Evolutionary conservation across 2,888 invertebrate species (phyloP).

Genomic region (Ferrisia virgata): DNA sequence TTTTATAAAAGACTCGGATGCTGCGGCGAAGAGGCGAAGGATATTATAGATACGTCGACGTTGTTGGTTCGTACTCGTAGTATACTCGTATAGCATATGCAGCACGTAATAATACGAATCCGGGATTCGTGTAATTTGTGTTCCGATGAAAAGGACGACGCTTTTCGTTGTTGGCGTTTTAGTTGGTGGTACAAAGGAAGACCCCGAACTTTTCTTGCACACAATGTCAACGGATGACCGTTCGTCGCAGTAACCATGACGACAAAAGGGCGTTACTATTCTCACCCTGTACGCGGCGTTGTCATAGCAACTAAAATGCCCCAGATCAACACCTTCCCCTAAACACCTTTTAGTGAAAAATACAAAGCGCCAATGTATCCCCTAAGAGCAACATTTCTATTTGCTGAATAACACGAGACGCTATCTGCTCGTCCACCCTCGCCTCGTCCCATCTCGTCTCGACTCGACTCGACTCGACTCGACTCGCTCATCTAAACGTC

Average conservation of each 20-base stretch:
- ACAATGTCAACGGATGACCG: constrained; percentile 44
- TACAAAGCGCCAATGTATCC: constrained; percentile 40
- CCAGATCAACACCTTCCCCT: constrained; percentile 46
- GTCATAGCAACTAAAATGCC: constrained; percentile 45
- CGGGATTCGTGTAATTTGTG: constrained; percentile 4
- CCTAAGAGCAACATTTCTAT: constrained; percentile 33
- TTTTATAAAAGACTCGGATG: background rate
- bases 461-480: background rate
- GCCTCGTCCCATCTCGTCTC: background rate
- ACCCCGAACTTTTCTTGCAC: constrained; percentile 29
- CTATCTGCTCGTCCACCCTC: background rate
- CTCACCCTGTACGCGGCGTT: constrained; percentile 37
- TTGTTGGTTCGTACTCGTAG: background rate
- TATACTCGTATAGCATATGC: too few relatives aligned
- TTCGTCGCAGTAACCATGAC: constrained; percentile 45
- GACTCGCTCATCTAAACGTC: background rate
- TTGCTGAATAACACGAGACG: constrained; percentile 13
- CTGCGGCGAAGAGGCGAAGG: background rate
- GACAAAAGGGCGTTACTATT: constrained; percentile 47
- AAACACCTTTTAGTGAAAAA: constrained; percentile 45
- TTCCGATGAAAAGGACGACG: background rate
- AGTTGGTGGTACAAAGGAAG: constrained; percentile 5
- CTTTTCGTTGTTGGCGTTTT: constrained; percentile 8
- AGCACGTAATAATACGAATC: constrained; percentile 15
- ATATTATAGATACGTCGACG: background rate